These are phyloP conservation scores for Drosophila simulans DNA, from an alignment of 1,140 invertebrate genomes.

Conservation along the genomic window DNA sequence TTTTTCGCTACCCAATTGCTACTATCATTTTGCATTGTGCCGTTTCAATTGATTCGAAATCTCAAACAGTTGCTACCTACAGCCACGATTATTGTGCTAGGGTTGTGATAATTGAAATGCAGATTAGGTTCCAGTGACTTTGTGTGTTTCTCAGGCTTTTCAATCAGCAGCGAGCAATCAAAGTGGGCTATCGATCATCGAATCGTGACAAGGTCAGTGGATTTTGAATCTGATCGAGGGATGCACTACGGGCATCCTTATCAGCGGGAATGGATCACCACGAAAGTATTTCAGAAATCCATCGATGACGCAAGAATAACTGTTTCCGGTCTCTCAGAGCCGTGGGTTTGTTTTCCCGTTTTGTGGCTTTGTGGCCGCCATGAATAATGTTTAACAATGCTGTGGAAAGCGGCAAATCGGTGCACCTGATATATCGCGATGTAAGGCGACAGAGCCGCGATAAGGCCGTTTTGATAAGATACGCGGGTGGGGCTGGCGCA, in stretches of 20 bases:
- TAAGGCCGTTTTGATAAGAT: slow-evolving; percentile 52
- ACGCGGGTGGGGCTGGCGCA: slow-evolving; percentile 40
- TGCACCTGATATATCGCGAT: slow-evolving; percentile 47
- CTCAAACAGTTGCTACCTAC: slow-evolving; percentile 11
- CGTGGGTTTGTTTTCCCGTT: slow-evolving; percentile 17
- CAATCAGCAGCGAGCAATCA: slow-evolving; percentile 26
- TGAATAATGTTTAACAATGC: slow-evolving; percentile 57
- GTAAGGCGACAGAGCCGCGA: slow-evolving; percentile 19
- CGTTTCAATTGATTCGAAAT: slow-evolving; percentile 43
- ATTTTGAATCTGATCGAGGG: slow-evolving; percentile 11
- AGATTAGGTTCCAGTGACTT: slow-evolving; percentile 33
- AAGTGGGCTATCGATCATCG: slow-evolving; percentile 21
- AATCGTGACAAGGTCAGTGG: slow-evolving; percentile 32
- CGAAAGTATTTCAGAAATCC: slow-evolving; percentile 6
- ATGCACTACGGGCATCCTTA: slow-evolving; percentile 5
- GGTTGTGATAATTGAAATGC: slow-evolving; percentile 44
- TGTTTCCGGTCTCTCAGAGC: slow-evolving; percentile 26
- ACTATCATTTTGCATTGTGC: slow-evolving; percentile 23
- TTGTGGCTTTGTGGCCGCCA: slow-evolving; percentile 49
- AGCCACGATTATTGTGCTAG: slow-evolving; percentile 7
- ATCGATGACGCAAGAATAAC: slow-evolving; percentile 32
- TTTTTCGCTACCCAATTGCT: slow-evolving; percentile 13
- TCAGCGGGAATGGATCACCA: slow-evolving; percentile 31
- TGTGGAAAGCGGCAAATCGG: slow-evolving; percentile 15
- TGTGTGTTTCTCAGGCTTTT: slow-evolving; percentile 4